phyloP scores from a whole-genome alignment of 2,113 vertebrate species.

The Elaphurus davidianus region DNA sequence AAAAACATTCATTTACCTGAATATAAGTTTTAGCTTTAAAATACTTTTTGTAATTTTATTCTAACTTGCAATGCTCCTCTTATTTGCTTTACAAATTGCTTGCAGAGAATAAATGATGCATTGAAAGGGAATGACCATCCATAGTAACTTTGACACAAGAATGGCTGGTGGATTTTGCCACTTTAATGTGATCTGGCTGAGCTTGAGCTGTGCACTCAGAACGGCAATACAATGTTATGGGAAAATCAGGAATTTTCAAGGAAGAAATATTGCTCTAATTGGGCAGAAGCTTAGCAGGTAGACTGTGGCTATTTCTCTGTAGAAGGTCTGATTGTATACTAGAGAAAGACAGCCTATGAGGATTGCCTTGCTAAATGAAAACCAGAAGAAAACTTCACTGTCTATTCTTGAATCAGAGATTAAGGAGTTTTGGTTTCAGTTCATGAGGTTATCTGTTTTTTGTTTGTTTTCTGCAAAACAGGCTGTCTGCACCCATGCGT shows the following conservation, averaged over 20 bases:
- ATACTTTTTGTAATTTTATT: slow-evolving; percentile 54
- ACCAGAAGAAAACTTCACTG: slow-evolving; percentile 69
- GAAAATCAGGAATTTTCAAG: slow-evolving; percentile 75
- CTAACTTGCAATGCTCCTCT: slow-evolving; percentile 44
- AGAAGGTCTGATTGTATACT: slow-evolving; percentile 67
- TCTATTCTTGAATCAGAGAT: slow-evolving; percentile 66
- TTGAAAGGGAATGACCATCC: slow-evolving; percentile 50
- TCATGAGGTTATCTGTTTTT: slow-evolving; percentile 67
- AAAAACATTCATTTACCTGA: slow-evolving; percentile 18
- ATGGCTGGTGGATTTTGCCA: slow-evolving; percentile 21
- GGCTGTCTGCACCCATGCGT: background rate
- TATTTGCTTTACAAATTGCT: slow-evolving; percentile 67
- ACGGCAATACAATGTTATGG: slow-evolving; percentile 69
- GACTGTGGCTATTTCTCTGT: slow-evolving; percentile 82
- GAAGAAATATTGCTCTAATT: slow-evolving; percentile 77
- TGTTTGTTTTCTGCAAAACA: slow-evolving; percentile 44
- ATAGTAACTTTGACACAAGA: slow-evolving; percentile 61
- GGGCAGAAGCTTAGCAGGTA: slow-evolving; percentile 68
- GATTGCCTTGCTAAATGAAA: slow-evolving; percentile 73
- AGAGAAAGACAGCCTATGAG: slow-evolving; percentile 66
- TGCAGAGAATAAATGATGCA: slow-evolving; percentile 47
- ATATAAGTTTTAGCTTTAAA: slow-evolving; percentile 45
- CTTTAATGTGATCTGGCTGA: slow-evolving; percentile 63
- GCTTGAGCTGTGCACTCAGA: slow-evolving; percentile 66
- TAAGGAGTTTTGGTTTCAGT: slow-evolving; percentile 61